phyloP scores from a whole-genome alignment of 30 jellyfish, hydroid and myxozoan genomes.

The Aurelia coerulea region DNA sequence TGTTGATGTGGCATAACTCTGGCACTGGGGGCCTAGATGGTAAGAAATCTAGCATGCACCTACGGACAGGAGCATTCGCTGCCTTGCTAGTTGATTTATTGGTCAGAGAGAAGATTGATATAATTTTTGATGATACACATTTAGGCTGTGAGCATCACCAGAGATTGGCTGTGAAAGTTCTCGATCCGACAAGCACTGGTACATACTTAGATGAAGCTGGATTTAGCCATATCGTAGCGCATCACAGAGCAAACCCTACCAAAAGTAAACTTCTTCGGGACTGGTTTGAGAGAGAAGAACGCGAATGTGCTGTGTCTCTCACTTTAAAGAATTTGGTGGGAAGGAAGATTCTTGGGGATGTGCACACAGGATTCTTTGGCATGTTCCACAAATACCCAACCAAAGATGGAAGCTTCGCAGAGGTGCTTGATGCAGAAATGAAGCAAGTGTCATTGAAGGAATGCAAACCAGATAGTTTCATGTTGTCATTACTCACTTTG shows the following conservation, averaged over 20 bases:
- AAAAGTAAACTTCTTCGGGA: slow-evolving; percentile 44
- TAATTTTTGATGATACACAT: slow-evolving; percentile 36
- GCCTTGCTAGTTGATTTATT: slow-evolving; percentile 84
- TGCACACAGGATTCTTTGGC: slow-evolving; percentile 81
- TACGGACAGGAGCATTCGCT: slow-evolving; percentile 88
- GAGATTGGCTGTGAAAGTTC: slow-evolving; percentile 38
- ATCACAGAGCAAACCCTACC: slow-evolving; percentile 59
- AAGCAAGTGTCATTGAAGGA: slow-evolving; percentile 82
- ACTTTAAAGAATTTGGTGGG: slow-evolving; percentile 61
- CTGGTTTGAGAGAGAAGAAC: slow-evolving; percentile 78
- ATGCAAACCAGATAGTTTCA: slow-evolving; percentile 88
- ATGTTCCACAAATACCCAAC: slow-evolving; percentile 80
- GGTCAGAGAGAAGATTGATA: slow-evolving; percentile 74
- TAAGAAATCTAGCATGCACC: slow-evolving; percentile 71
- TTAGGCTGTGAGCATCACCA: slow-evolving; percentile 67
- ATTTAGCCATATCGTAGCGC: slow-evolving; percentile 63
- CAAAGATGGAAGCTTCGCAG: slow-evolving; percentile 65
- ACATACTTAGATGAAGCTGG: slow-evolving; percentile 78
- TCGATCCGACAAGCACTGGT: slow-evolving; percentile 63
- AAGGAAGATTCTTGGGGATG: slow-evolving; percentile 76
- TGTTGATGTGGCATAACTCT: slow-evolving; percentile 74
- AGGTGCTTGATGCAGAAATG: slow-evolving; percentile 83
- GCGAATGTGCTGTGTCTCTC: slow-evolving; percentile 70
- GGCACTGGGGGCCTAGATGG: slow-evolving; percentile 83
- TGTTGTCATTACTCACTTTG: slow-evolving; percentile 85